Percentiles rank a stretch among this genome's conserved stretches.
Conservation (phyloP, 2,113 vertebrate genomes). For the Cyprinodon tularosa region DNA sequence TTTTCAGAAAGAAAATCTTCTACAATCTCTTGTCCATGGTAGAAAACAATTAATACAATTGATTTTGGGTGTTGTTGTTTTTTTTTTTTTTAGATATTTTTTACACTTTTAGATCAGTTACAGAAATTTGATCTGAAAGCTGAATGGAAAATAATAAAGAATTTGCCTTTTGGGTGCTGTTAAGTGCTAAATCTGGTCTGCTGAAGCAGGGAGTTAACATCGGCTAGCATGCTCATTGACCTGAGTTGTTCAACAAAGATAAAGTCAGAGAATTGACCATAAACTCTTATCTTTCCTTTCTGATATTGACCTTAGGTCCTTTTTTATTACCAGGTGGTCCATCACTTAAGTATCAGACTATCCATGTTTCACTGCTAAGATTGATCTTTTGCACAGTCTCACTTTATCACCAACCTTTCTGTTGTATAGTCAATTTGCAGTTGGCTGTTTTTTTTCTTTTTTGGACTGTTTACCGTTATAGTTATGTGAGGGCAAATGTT, state of each 20-base stretch:
- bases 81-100: no score
- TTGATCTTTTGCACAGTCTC: slow-evolving; percentile 27
- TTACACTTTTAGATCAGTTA: no score
- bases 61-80: no score
- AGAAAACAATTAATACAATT: no score
- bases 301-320: slow-evolving; percentile 24
- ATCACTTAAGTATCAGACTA: slow-evolving; percentile 17
- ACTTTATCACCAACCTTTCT: slow-evolving; percentile 16
- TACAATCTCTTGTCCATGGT: no score
- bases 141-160: no score
- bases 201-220: no score
- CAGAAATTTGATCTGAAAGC: no score
- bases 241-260: slow-evolving; percentile 1
- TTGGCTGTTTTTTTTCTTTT: not conserved
- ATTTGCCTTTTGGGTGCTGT: no score
- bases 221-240: not conserved
- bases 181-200: no score
- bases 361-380: slow-evolving; percentile 30
- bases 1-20: no score
- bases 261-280: not conserved
- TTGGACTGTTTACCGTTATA: not conserved
- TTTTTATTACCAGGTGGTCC: not conserved
- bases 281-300: slow-evolving; percentile 26
- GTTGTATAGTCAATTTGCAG: not conserved
- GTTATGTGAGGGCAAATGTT: slow-evolving; percentile 11